Base-by-base conservation (phyloP, 2,888 invertebrate species). In the Drosophila picticornis region DNA sequence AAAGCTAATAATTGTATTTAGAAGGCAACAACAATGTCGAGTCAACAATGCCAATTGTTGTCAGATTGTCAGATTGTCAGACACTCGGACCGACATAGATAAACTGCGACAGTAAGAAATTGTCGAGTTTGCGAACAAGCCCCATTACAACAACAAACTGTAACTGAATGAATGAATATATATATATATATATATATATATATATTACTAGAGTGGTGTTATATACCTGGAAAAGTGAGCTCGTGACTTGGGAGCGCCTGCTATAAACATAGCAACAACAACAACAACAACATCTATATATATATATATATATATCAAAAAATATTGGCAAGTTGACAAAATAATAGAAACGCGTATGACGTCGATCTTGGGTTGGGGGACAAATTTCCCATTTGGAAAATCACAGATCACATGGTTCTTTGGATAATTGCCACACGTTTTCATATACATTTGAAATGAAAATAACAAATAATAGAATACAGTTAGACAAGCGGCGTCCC, bases 181-280 rank as follows among this genome's bases (percentile, higher is more conserved):
- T 32, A 55, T 38, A 22, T 32, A 38, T 55, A 62, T 34, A 36
- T 27, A 22, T 57, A 38, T 22, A 2, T 7, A 6, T 32, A 27
- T 46, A 32, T 16, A 38, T 22, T 9, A 38, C 25, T 9, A 36
- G 27, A 11, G 2, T 4, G 43, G 29, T 70, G 56, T 29, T 57
- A 43, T 67, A 29, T 52, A 69, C 59, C 71, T 75, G 68, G 66
- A 81, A 79, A 65, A 68, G 59, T 82, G 46, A 63, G 69, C 71
- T 78, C 75, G 78, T 71, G 78, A 66, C 69, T 65, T 71, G 53
- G 80, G 43, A 83, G 81, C 84, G 84, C 84, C 84, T 67, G 70
- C 70, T 64, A 52, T 48, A n/a, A 2, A 34, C 19, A n/a, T 55
- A 32, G 16, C 29, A n/a, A 40, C n/a, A 27, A n/a, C 34, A 32